Evolutionary conservation across 2,113 vertebrate species (phyloP).

Genomic region (Platycercus adscitus): DNA sequence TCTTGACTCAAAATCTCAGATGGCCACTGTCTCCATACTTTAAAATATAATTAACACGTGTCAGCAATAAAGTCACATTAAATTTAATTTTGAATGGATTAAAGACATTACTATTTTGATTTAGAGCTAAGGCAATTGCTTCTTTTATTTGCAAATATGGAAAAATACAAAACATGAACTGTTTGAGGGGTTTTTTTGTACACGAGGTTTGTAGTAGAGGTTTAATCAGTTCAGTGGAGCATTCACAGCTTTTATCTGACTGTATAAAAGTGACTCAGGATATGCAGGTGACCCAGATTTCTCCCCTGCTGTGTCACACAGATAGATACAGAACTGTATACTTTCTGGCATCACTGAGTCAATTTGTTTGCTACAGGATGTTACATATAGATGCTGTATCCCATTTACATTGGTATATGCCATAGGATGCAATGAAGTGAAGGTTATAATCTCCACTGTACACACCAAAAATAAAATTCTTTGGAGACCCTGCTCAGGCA

Average conservation of each 20-base stretch:
- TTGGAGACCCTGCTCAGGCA: neutral
- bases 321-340: neutral
- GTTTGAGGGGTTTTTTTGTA: neutral
- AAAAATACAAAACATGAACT: neutral
- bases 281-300: constrained; percentile 34
- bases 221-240: neutral
- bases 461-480: neutral
- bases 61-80: neutral
- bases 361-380: neutral
- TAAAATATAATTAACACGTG: constrained; percentile 12
- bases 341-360: neutral
- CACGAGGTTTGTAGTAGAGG: neutral
- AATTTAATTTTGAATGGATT: constrained; percentile 1
- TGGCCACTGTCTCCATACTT: neutral
- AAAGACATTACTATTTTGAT: neutral
- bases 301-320: neutral
- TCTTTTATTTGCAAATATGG: neutral
- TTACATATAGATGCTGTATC: neutral
- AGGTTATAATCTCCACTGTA: neutral
- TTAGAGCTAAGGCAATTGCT: neutral
- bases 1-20: neutral
- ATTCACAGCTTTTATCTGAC: neutral
- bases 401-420: neutral
- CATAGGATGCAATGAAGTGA: neutral
- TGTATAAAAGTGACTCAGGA: neutral